These are phyloP conservation scores for Caenorhabditis imperialis DNA, from an alignment of 2,888 invertebrate species.

Conservation along the genomic window DNA sequence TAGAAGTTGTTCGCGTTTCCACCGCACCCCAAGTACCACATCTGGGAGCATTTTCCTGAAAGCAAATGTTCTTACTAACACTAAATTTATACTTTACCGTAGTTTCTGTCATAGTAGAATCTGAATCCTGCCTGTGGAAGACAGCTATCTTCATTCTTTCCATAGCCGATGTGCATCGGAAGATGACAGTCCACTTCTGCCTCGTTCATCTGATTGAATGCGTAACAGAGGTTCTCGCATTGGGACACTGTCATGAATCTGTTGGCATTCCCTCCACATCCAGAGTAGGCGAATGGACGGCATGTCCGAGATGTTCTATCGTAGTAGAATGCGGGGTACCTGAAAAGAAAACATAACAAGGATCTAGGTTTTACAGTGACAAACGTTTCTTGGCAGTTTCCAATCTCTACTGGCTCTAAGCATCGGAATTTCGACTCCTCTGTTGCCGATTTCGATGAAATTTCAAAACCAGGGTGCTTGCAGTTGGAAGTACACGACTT, in stretches of 20 bases:
- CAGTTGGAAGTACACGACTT: slow-evolving; percentile 61
- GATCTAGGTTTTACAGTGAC: not conserved
- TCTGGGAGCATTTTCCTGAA: slow-evolving; percentile 71
- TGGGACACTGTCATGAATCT: slow-evolving; percentile 73
- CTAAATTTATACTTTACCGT: slow-evolving; percentile 52
- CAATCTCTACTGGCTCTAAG: slow-evolving; percentile 67
- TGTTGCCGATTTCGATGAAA: slow-evolving; percentile 53
- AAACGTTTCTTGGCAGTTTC: slow-evolving; percentile 68
- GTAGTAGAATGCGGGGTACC: slow-evolving; percentile 66
- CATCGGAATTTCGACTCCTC: slow-evolving; percentile 65
- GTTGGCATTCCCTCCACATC: slow-evolving; percentile 75
- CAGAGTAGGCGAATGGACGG: slow-evolving; percentile 72
- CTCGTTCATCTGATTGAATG: slow-evolving; percentile 59
- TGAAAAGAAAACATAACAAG: too few species aligned
- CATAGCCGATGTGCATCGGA: slow-evolving; percentile 72
- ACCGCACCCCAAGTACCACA: slow-evolving; percentile 76
- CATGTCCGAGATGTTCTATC: slow-evolving; percentile 63
- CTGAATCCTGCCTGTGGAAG: slow-evolving; percentile 68
- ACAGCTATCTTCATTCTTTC: slow-evolving; percentile 67
- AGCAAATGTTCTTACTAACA: slow-evolving; percentile 2
- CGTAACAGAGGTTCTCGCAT: slow-evolving; percentile 66
- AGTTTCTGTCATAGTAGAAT: slow-evolving; percentile 73
- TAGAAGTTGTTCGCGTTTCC: slow-evolving; percentile 73
- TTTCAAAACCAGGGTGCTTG: slow-evolving; percentile 58
- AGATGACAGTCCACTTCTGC: slow-evolving; percentile 71